Evolutionary conservation across 2,888 invertebrate genomes (phyloP).

Genomic region (Acanthosepion lycidas): DNA sequence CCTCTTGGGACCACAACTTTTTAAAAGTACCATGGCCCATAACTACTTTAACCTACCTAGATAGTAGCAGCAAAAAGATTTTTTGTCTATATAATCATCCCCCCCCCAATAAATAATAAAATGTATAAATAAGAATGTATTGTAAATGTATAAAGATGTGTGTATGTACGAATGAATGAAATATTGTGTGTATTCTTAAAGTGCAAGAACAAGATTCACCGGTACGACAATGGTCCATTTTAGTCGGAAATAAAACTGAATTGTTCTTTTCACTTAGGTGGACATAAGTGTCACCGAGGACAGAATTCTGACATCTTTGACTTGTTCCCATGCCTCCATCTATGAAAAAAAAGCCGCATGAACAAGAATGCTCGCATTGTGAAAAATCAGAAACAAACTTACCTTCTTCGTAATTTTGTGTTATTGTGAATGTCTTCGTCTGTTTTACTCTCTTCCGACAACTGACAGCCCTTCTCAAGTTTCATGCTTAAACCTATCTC

Average conservation of each 20-base stretch:
- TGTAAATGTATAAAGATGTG: too few relatives aligned
- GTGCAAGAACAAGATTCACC: background rate
- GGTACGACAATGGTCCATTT: background rate
- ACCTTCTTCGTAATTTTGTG: background rate
- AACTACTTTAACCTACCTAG: too few relatives aligned
- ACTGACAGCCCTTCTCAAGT: background rate
- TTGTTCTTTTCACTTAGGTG: background rate
- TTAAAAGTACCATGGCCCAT: too few relatives aligned
- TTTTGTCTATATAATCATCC: too few relatives aligned
- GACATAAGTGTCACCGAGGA: background rate
- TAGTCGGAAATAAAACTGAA: background rate
- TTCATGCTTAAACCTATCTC: background rate
- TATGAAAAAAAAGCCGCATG: background rate
- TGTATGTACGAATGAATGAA: too few relatives aligned
- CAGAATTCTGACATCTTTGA: background rate
- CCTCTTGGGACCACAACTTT: too few relatives aligned
- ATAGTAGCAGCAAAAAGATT: too few relatives aligned
- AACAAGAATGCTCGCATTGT: background rate
- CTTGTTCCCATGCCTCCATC: background rate
- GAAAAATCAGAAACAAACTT: background rate
- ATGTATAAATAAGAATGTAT: too few relatives aligned
- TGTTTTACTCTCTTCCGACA: conserved; percentile 36
- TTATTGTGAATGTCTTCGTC: background rate
- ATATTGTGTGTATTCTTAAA: background rate
- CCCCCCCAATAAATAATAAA: too few relatives aligned